These are phyloP conservation scores for Porites evermanni DNA, from an alignment of 92 coral and sea anemone genomes.

Conservation along the genomic window DNA sequence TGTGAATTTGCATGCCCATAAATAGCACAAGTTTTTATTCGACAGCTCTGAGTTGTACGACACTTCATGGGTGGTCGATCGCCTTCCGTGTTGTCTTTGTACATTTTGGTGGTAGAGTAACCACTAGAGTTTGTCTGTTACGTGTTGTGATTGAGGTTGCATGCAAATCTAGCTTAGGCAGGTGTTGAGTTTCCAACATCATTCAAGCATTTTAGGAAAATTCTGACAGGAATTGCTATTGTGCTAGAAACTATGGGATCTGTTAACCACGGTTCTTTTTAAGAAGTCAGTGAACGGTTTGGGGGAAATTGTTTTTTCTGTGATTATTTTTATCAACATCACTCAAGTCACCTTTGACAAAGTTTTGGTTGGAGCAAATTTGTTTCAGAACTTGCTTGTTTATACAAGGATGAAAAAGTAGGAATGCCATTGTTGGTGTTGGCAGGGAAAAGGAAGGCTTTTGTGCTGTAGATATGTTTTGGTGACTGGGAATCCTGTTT, in stretches of 20 bases:
- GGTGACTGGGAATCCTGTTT: conserved; percentile 6
- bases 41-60: conserved; percentile 6
- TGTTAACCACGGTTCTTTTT: conserved; percentile 17
- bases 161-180: conserved; percentile 71
- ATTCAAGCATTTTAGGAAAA: conserved; percentile 63
- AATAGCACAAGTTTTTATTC: conserved; percentile 43
- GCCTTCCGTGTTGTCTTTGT: conserved; percentile 33
- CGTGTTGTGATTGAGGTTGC: conserved; percentile 48
- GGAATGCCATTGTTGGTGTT: conserved; percentile 16
- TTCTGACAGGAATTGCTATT: conserved; percentile 52
- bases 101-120: not conserved
- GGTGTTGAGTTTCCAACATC: conserved; percentile 73
- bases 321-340: conserved; percentile 15
- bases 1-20: conserved; percentile 51
- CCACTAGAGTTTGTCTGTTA: conserved; percentile 13
- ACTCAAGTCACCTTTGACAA: conserved; percentile 2
- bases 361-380: conserved; percentile 18
- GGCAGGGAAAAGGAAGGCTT: conserved; percentile 12
- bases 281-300: conserved; percentile 13
- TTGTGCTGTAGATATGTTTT: conserved; percentile 26
- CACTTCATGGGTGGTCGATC: conserved; percentile 71
- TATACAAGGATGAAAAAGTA: conserved; percentile 25
- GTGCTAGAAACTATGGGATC: conserved; percentile 65
- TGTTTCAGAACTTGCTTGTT: conserved; percentile 18
- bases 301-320: not conserved